phyloP scores from a whole-genome alignment of 2,113 vertebrate species.

The Thryonomys swinderianus region DNA sequence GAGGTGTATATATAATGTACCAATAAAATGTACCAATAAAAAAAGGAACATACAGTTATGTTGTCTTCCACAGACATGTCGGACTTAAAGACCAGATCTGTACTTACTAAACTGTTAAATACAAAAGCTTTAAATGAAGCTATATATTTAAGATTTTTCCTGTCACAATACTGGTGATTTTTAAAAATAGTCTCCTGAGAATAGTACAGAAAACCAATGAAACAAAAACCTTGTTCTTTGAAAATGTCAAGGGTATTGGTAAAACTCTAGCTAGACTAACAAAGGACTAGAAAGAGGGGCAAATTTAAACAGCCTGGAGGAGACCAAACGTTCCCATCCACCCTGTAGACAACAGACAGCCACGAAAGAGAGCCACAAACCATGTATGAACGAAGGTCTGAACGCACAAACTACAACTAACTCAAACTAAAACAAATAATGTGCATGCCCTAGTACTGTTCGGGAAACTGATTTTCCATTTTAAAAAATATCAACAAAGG shows the following conservation, averaged over 20 bases:
- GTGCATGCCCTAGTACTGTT: background rate
- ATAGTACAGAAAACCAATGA: background rate
- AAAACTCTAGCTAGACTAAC: background rate
- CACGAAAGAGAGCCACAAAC: background rate
- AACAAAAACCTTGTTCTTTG: background rate
- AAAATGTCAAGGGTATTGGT: background rate
- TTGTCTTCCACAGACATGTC: background rate
- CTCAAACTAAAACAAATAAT: background rate
- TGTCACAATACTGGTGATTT: background rate
- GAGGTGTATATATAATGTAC: too few relatives aligned
- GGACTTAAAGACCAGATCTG: constrained; percentile 11
- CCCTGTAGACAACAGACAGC: background rate
- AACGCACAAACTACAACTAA: constrained; percentile 28
- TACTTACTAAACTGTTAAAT: background rate
- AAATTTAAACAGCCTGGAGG: background rate
- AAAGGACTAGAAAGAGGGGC: background rate
- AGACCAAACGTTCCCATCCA: background rate
- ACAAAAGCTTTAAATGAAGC: constrained; percentile 12
- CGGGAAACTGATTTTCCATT: constrained; percentile 14
- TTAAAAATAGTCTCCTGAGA: background rate
- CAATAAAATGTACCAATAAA: too few relatives aligned
- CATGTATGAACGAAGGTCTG: background rate
- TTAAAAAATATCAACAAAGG: background rate
- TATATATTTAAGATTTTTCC: constrained; percentile 7
- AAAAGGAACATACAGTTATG: too few relatives aligned